phyloP scores from a whole-genome alignment of 2,797 vertebrate species.

The Dermochelys coriacea region DNA sequence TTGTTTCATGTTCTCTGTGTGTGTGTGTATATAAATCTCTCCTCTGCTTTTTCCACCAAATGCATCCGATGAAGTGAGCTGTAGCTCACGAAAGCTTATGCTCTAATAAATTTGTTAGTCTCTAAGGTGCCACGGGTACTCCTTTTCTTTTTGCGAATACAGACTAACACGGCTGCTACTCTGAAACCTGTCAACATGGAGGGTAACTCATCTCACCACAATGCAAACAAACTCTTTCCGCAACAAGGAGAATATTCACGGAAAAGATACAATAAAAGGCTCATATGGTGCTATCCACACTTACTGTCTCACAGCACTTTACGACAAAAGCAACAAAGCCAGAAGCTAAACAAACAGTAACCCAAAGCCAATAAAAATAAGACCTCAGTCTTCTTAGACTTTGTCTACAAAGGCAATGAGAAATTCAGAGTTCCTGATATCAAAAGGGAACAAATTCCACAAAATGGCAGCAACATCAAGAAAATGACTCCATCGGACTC shows the following conservation, averaged over 20 bases:
- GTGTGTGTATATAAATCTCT: too few relatives aligned
- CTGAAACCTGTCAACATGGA: too few relatives aligned
- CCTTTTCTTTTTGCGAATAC: too few relatives aligned
- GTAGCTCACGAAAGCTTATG: too few relatives aligned
- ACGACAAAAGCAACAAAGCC: background rate
- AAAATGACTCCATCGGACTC: background rate
- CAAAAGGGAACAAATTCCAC: background rate
- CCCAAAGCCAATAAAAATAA: background rate
- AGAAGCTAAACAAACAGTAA: background rate
- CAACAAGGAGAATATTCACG: accelerated
- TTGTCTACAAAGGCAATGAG: background rate
- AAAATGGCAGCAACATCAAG: background rate
- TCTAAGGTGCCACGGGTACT: too few relatives aligned
- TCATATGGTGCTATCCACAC: background rate
- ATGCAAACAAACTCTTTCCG: background rate
- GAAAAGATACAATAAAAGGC: background rate
- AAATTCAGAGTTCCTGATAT: background rate
- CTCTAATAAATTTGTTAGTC: too few relatives aligned
- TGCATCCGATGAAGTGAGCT: too few relatives aligned
- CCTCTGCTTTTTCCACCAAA: too few relatives aligned
- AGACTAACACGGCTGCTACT: too few relatives aligned
- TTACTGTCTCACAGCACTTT: background rate
- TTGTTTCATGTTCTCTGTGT: too few relatives aligned
- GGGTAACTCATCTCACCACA: background rate
- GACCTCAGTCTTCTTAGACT: background rate